phyloP scores from a whole-genome alignment of 1,140 invertebrate species.

The Heliconius congener region DNA sequence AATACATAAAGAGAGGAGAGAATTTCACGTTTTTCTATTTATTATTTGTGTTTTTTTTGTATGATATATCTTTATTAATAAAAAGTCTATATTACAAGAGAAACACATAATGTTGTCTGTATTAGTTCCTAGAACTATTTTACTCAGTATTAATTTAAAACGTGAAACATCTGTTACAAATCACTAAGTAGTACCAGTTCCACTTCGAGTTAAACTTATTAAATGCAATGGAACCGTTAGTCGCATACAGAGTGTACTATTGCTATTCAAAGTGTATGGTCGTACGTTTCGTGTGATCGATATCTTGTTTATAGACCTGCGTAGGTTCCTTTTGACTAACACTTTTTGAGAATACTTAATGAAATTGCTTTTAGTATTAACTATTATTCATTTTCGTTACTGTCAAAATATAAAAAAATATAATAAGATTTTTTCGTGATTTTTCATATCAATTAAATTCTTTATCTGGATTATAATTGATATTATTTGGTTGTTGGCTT shows the following conservation, averaged over 20 bases:
- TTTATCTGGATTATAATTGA: too few relatives aligned
- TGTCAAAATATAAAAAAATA: not conserved
- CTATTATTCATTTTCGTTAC: not conserved
- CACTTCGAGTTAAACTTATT: slow-evolving; percentile 29
- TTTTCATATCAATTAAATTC: too few relatives aligned
- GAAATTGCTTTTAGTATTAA: not conserved
- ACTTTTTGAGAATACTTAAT: slow-evolving; percentile 19
- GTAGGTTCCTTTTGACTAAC: slow-evolving; percentile 26
- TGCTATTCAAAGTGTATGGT: slow-evolving; percentile 60
- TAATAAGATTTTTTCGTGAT: too few relatives aligned
- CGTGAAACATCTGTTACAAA: slow-evolving; percentile 43
- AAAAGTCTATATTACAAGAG: not conserved
- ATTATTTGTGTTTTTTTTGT: too few relatives aligned
- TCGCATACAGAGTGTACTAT: slow-evolving; percentile 57
- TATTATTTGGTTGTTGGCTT: too few relatives aligned
- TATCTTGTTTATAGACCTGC: slow-evolving; percentile 58
- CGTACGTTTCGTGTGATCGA: slow-evolving; percentile 59
- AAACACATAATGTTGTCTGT: not conserved
- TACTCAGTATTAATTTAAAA: slow-evolving; percentile 15
- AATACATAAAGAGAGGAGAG: too few relatives aligned
- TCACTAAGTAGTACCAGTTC: slow-evolving; percentile 24
- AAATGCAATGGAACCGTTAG: slow-evolving; percentile 44
- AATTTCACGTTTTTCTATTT: too few relatives aligned
- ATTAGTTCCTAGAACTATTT: slow-evolving; percentile 16
- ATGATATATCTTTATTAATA: not conserved